A percentile compares a stretch with the other conserved stretches of the same genome.
Evolutionary conservation across 2,888 invertebrate genomes (phyloP).

Genomic region (Epistrophe eligans): DNA sequence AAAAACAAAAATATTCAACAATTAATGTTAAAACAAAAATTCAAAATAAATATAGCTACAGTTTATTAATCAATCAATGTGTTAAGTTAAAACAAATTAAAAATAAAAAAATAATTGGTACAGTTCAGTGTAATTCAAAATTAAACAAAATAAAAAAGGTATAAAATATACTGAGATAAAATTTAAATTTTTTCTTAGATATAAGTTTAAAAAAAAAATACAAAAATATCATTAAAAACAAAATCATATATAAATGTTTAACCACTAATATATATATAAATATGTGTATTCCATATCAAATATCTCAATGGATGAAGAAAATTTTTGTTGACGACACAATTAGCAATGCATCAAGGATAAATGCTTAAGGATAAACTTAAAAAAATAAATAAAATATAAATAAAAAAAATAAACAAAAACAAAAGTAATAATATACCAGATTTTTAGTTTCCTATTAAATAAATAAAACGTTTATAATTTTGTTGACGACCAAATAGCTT

Average conservation of each 20-base stretch:
- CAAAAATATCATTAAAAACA: constrained; percentile 15
- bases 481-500: constrained; percentile 52
- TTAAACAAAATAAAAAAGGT: constrained; percentile 29
- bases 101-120: constrained; percentile 42
- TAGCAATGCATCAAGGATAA: constrained; percentile 37
- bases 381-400: neutral
- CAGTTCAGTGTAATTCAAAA: constrained; percentile 38
- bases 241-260: constrained; percentile 50
- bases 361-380: neutral
- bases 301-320: constrained; percentile 52
- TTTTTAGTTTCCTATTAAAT: constrained; percentile 2
- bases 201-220: constrained; percentile 27
- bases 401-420: constrained; percentile 11
- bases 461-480: constrained; percentile 3
- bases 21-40: constrained; percentile 13
- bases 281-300: constrained; percentile 45
- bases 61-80: constrained; percentile 67
- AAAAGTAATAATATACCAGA: constrained; percentile 23
- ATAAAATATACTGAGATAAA: constrained; percentile 27
- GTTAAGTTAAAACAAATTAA: constrained; percentile 27
- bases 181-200: constrained; percentile 32
- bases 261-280: constrained; percentile 26
- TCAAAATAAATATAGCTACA: constrained; percentile 53
- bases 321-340: constrained; percentile 32
- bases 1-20: constrained; percentile 15